Evolutionary conservation across 2,113 vertebrate species (phyloP).

Genomic region (Caranx melampygus): DNA sequence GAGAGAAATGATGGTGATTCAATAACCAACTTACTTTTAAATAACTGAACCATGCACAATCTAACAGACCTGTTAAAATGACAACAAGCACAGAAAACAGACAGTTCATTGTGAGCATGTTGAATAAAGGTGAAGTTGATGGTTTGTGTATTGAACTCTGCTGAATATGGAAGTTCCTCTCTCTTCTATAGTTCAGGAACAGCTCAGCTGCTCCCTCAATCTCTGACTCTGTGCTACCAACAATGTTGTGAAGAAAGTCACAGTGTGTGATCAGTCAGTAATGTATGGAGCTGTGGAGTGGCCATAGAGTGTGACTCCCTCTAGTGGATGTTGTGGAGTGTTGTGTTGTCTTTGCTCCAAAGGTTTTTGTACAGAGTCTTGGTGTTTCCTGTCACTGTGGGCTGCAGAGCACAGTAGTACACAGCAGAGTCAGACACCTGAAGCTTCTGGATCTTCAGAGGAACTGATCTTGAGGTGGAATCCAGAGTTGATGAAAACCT

Average conservation of each 20-base stretch:
- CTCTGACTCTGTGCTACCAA: too few relatives aligned
- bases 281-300: too few relatives aligned
- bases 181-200: too few relatives aligned
- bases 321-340: conserved; percentile 1
- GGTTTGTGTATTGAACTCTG: too few relatives aligned
- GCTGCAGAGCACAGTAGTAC: conserved; percentile 45
- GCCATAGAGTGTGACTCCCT: neutral
- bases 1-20: too few relatives aligned
- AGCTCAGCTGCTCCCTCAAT: too few relatives aligned
- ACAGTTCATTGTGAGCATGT: neutral
- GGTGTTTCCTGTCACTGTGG: conserved; percentile 47
- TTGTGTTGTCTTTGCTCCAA: neutral
- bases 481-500: conserved; percentile 35
- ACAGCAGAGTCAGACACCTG: conserved; percentile 40
- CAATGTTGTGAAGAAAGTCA: too few relatives aligned
- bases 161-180: too few relatives aligned
- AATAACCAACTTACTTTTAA: too few relatives aligned
- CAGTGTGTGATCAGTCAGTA: too few relatives aligned
- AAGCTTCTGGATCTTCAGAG: too few relatives aligned
- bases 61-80: neutral
- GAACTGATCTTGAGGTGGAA: neutral
- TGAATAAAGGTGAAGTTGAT: conserved; percentile 11
- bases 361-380: conserved; percentile 13
- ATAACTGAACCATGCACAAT: too few relatives aligned
- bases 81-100: neutral